Evolutionary conservation across 2,113 vertebrate species (phyloP), one percentile per base, ranked within the genome.

Genomic region (Harpagus bidentatus): DNA sequence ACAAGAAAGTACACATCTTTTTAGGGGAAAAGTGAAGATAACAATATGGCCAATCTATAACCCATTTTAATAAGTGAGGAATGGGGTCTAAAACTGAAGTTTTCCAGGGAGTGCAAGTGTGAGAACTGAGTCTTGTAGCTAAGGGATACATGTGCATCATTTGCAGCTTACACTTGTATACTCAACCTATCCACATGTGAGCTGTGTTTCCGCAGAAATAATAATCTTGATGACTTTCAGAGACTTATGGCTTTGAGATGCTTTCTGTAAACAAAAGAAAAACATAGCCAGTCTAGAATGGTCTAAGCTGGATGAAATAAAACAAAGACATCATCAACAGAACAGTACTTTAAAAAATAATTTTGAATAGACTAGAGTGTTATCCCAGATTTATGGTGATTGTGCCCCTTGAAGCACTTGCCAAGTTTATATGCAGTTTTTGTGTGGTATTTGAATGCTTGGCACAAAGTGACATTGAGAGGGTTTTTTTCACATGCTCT

Each of bases 401-500:
- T 97, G 71, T 90, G 74, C 62, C 79, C 80, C 87, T 94, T 97
- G 94, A 95, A 95, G 91, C 40, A 61, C 70, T 94, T 52, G 78
- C 81, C 82, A 91, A 95, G 89, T 93, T 94, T 93, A 92, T 72
- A 62, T 72, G 80, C 62, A 94, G 82, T 82, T 88, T 84, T 70
- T 97, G 84, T 96, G 82, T 93, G 90, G 86, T 95, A 95, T 93
- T 40, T 93, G 86, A 95, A 90, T 95, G 65, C 88, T 95, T 2
- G 3, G 74, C 81, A 91, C 79, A 78, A 91, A 95, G 71, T 84
- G 82, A 82, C 86, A 82, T 58, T 65, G 84, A 82, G 72, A 70
- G 25, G 45, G 6, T 3, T 83, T 81, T 67, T 91, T 86, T 80
- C 78, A 77, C 77, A 88, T 88, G 82, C 47, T 96, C 76, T 86